These are phyloP conservation scores for Sycophaga agraensis DNA, from an alignment of 1,140 invertebrate species.

Conservation along the genomic window DNA sequence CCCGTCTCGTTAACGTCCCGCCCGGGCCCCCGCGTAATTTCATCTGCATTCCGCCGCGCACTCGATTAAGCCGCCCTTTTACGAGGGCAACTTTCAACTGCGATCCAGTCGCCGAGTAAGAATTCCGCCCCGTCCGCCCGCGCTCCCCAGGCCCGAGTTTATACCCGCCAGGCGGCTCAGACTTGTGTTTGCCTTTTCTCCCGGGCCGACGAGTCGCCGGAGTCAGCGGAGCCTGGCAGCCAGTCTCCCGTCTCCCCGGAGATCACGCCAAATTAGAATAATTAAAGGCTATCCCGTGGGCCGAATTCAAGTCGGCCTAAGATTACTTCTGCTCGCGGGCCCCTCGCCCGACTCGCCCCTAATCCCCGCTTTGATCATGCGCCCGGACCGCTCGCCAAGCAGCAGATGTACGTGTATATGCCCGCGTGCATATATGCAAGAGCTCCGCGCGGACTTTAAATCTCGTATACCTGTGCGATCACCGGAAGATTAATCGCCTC, in stretches of 20 bases:
- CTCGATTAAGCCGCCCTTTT: no score
- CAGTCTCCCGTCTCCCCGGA: not conserved
- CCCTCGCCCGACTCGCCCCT: constrained; percentile 15
- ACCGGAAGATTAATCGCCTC: constrained; percentile 19
- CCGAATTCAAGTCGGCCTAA: constrained; percentile 37
- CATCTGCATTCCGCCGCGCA: not conserved
- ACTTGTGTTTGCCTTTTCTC: no score
- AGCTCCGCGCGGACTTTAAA: no score
- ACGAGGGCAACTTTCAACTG: no score
- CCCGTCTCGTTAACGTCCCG: constrained; percentile 12
- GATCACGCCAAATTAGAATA: constrained; percentile 34
- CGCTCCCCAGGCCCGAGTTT: no score
- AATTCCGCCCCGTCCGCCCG: not conserved
- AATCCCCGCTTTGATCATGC: constrained; percentile 2
- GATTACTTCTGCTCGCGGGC: constrained; percentile 34
- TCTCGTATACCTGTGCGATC: constrained; percentile 10
- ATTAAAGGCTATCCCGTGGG: constrained; percentile 38
- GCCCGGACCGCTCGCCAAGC: no score
- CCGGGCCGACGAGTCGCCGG: no score
- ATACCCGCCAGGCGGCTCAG: no score
- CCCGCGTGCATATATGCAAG: no score
- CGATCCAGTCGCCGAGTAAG: not conserved
- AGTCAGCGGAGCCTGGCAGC: no score
- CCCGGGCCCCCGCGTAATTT: not conserved
- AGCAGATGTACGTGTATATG: no score